phyloP scores from a whole-genome alignment of 1,140 invertebrate genomes.

The Melipona quadrifasciata region DNA sequence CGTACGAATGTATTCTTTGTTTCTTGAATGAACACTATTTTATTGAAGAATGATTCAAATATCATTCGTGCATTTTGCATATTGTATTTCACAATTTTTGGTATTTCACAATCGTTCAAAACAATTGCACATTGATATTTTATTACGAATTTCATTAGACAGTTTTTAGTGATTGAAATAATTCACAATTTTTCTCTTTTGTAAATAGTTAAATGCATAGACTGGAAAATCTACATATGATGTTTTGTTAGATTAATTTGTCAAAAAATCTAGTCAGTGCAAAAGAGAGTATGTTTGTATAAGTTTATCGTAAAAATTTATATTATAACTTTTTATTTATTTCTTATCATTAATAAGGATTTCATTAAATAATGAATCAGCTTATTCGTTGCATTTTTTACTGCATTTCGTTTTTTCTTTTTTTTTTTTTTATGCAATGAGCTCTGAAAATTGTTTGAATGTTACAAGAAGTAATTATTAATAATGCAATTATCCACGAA shows the following conservation, averaged over 20 bases:
- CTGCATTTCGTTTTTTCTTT: slow-evolving; percentile 38
- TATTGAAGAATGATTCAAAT: slow-evolving; percentile 6
- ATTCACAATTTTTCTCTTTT: neutral
- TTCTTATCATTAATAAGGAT: slow-evolving; percentile 14
- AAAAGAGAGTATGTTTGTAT: slow-evolving; percentile 38
- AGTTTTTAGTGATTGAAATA: neutral
- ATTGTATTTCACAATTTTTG: neutral
- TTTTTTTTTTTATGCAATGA: slow-evolving; percentile 9
- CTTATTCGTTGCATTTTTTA: slow-evolving; percentile 38
- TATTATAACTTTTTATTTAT: slow-evolving; percentile 33
- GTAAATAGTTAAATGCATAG: neutral
- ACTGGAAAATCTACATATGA: neutral
- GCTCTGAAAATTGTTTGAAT: slow-evolving; percentile 11
- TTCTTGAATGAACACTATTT: slow-evolving; percentile 2
- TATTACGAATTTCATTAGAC: neutral
- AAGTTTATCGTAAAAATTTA: slow-evolving; percentile 16
- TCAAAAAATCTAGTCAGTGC: slow-evolving; percentile 40
- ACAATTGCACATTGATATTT: slow-evolving; percentile 15
- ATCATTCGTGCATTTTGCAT: slow-evolving; percentile 4
- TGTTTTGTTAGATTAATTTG: slow-evolving; percentile 1
- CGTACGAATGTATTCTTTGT: neutral
- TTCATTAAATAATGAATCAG: slow-evolving; percentile 1
- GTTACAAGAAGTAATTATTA: slow-evolving; percentile 6
- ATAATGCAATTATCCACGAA: neutral
- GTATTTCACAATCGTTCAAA: neutral